phyloP scores from a whole-genome alignment of 2,113 vertebrate species.

The Corynorhinus townsendii region DNA sequence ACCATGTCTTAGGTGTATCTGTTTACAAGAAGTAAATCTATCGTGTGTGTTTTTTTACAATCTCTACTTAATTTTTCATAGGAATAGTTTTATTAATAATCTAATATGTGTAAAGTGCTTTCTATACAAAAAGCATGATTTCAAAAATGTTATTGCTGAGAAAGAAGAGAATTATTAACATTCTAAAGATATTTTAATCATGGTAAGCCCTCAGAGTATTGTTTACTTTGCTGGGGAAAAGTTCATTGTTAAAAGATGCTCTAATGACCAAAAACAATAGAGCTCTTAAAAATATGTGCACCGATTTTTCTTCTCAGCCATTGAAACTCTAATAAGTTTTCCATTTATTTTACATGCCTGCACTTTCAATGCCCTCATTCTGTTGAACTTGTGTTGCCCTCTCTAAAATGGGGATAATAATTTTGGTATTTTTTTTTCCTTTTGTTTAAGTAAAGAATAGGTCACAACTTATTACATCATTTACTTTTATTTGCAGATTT shows the following conservation, averaged over 20 bases:
- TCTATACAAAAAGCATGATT: neutral
- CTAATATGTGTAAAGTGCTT: constrained; percentile 13
- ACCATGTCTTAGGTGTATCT: neutral
- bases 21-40: neutral
- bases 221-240: neutral
- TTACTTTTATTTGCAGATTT: neutral
- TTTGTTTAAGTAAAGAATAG: neutral
- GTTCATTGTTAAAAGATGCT: neutral
- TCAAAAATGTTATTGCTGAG: neutral
- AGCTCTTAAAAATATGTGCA: neutral
- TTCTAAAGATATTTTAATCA: neutral
- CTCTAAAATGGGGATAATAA: neutral
- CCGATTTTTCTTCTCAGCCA: neutral
- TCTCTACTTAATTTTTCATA: neutral
- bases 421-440: neutral
- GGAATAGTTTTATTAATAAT: neutral
- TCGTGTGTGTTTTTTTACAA: neutral
- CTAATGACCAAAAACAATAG: neutral
- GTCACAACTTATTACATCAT: neutral
- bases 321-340: neutral
- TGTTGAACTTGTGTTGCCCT: neutral
- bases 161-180: neutral
- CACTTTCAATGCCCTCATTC: neutral
- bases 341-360: neutral
- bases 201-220: neutral